Percentiles rank a stretch among this genome's conserved stretches.
Conservation (phyloP, 2,797 vertebrate genomes). For the Diplodus sargus region DNA sequence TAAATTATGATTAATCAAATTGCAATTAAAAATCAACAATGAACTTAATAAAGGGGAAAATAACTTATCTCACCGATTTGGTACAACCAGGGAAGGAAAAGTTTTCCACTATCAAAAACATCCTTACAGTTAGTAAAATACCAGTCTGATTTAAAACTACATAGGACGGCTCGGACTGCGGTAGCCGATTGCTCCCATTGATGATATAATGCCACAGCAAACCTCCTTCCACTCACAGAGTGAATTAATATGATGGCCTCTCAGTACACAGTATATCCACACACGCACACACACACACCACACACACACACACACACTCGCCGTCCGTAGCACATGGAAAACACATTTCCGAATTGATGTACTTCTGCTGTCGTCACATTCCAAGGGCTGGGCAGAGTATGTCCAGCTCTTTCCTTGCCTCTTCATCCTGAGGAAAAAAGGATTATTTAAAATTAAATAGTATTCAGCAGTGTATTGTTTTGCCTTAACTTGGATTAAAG, state of each 20-base stretch:
- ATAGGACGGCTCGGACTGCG: conserved; percentile 37
- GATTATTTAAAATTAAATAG: background rate
- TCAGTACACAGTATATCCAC: background rate
- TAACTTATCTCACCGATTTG: background rate
- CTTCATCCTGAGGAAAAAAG: conserved; percentile 78
- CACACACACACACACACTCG: background rate
- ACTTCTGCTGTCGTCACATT: conserved; percentile 56
- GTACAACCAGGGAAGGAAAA: background rate
- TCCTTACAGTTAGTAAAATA: background rate
- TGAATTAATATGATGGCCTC: conserved; percentile 55
- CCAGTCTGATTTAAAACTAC: conserved; percentile 29
- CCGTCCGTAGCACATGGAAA: background rate
- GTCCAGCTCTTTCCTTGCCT: conserved; percentile 86
- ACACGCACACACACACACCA: conserved; percentile 10
- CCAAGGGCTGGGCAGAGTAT: conserved; percentile 73
- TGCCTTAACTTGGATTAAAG: background rate
- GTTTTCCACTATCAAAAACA: conserved; percentile 21
- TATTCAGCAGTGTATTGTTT: background rate
- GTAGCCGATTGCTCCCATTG: background rate
- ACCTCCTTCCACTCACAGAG: conserved; percentile 73
- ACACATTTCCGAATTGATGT: conserved; percentile 1
- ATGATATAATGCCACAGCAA: conserved; percentile 10
- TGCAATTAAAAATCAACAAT: conserved; percentile 3
- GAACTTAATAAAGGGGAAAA: background rate
- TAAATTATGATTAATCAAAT: background rate